These are phyloP conservation scores for Phrynocephalus guinanensis DNA, from an alignment of 2,797 vertebrate species.

Conservation along the genomic window DNA sequence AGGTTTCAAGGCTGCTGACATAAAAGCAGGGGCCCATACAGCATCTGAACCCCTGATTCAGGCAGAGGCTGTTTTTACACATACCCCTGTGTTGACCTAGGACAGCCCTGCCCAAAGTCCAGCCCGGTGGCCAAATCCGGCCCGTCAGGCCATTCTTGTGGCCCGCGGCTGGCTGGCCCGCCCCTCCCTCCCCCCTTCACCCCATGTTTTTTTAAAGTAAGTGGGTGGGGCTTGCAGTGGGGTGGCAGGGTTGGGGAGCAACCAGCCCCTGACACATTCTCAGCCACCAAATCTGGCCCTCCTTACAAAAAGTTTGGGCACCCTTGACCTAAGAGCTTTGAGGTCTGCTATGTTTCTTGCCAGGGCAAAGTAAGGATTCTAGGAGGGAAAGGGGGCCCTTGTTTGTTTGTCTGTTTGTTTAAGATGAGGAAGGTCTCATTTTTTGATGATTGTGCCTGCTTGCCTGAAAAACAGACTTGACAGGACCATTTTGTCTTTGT, in stretches of 20 bases:
- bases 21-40: background rate
- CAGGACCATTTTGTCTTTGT: background rate
- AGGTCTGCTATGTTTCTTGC: background rate
- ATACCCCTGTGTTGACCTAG: background rate
- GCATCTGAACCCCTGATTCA: background rate
- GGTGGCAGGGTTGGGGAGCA: too few relatives aligned
- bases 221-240: too few relatives aligned
- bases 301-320: too few relatives aligned
- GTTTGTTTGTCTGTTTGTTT: background rate
- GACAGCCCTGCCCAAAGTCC: background rate
- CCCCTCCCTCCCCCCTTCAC: too few relatives aligned
- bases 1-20: background rate
- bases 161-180: too few relatives aligned
- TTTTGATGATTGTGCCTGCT: background rate
- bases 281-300: too few relatives aligned
- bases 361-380: background rate
- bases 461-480: background rate
- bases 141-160: too few relatives aligned
- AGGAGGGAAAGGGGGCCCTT: background rate
- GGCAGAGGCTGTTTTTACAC: background rate
- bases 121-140: too few relatives aligned
- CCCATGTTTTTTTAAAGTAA: too few relatives aligned
- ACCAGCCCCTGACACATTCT: too few relatives aligned
- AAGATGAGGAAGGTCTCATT: background rate
- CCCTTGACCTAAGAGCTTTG: background rate